Conservation (phyloP, 1,140 invertebrate genomes). For the Philotrypesis tridentata region DNA sequence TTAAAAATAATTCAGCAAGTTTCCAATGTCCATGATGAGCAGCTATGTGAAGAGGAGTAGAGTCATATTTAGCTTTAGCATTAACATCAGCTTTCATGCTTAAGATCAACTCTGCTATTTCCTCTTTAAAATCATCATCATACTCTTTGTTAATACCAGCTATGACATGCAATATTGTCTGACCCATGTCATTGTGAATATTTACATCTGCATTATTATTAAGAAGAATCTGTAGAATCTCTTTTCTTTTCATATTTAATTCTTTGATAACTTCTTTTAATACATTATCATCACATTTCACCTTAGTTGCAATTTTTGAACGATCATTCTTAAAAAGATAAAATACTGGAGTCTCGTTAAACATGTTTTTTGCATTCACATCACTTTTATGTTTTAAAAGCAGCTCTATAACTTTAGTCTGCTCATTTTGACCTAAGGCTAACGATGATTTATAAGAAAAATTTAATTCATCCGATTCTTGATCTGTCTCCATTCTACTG, state of each 20-base stretch:
- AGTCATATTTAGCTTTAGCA: slow-evolving; percentile 9
- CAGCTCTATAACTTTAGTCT: slow-evolving; percentile 23
- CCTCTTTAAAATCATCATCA: slow-evolving; percentile 29
- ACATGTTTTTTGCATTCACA: slow-evolving; percentile 28
- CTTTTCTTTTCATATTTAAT: slow-evolving; percentile 17
- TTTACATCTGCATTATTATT: slow-evolving; percentile 21
- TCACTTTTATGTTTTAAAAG: slow-evolving; percentile 34
- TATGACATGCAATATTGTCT: slow-evolving; percentile 36
- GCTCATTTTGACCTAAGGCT: slow-evolving; percentile 18
- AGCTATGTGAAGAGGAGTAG: slow-evolving; percentile 32
- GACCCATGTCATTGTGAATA: background rate
- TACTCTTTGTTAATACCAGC: slow-evolving; percentile 11
- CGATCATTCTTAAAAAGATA: slow-evolving; percentile 25
- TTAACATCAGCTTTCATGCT: slow-evolving; percentile 21
- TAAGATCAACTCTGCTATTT: slow-evolving; percentile 23
- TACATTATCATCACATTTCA: slow-evolving; percentile 1
- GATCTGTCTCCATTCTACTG: background rate
- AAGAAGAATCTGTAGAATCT: slow-evolving; percentile 39
- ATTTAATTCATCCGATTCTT: background rate
- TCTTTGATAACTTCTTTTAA: slow-evolving; percentile 15
- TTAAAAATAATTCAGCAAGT: slow-evolving; percentile 23
- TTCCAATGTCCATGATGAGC: slow-evolving; percentile 26
- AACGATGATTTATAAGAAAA: background rate
- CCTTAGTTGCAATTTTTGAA: background rate
- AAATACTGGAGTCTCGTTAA: slow-evolving; percentile 31